Percentiles rank a stretch among this genome's conserved stretches.
Conservation (phyloP, 2,888 invertebrate genomes). For the Melinaea marsaeus region DNA sequence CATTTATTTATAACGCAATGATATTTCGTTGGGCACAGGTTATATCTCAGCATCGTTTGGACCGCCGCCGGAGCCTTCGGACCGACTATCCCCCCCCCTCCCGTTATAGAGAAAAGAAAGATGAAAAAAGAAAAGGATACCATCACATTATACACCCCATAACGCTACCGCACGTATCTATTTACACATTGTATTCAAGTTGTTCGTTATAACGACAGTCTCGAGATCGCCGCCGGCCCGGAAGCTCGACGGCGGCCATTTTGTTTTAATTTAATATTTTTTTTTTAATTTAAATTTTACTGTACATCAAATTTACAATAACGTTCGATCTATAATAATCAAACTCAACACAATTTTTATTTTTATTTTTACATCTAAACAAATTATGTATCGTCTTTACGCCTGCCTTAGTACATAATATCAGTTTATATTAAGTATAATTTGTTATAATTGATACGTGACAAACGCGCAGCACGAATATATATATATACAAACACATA, state of each 20-base stretch:
- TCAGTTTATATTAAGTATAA: constrained; percentile 71
- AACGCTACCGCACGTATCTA: constrained; percentile 70
- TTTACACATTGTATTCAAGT: constrained; percentile 71
- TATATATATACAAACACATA: constrained; percentile 71
- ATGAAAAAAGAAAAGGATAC: constrained; percentile 36
- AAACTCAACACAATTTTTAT: constrained; percentile 52
- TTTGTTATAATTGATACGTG: constrained; percentile 63
- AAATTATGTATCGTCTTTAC: constrained; percentile 63
- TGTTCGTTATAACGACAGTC: constrained; percentile 68
- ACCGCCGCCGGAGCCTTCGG: constrained; percentile 47
- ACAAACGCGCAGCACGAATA: constrained; percentile 59
- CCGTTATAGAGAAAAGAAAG: no score
- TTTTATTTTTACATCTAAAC: constrained; percentile 64
- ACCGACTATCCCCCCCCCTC: constrained; percentile 35
- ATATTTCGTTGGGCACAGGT: constrained; percentile 74
- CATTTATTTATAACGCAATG: constrained; percentile 74
- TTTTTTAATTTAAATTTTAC: constrained; percentile 36
- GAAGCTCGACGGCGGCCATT: constrained; percentile 51
- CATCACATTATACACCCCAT: constrained; percentile 64
- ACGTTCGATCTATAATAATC: constrained; percentile 72
- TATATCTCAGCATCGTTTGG: constrained; percentile 74
- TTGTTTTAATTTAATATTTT: constrained; percentile 32
- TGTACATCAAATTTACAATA: constrained; percentile 75
- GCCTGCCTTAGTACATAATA: constrained; percentile 74
- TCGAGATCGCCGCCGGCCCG: constrained; percentile 47